Conservation (phyloP, 2,113 vertebrate genomes). For the Clupea harengus region DNA sequence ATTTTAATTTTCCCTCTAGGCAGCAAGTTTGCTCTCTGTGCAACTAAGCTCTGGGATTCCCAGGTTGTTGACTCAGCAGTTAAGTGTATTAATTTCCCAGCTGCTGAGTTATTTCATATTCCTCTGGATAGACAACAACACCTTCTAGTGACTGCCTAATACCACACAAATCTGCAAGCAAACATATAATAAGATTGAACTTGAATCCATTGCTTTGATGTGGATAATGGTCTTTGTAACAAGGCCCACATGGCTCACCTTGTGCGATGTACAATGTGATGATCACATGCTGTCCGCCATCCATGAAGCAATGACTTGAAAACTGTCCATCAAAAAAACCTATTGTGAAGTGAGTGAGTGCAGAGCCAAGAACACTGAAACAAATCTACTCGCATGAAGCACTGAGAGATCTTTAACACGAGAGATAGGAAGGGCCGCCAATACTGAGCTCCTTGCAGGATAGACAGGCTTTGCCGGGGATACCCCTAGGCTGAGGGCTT, state of each 20-base stretch:
- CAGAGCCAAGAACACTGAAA: conserved; percentile 52
- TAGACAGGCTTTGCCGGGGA: conserved; percentile 18
- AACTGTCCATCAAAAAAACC: background rate
- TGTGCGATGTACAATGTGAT: background rate
- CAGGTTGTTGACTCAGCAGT: conserved; percentile 67
- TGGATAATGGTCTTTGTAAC: conserved; percentile 35
- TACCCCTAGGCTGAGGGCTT: conserved; percentile 18
- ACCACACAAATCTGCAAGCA: conserved; percentile 57
- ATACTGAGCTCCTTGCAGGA: background rate
- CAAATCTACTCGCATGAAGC: conserved; percentile 52
- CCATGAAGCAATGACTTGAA: background rate
- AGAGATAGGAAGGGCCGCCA: conserved; percentile 30
- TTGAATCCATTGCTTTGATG: conserved; percentile 44
- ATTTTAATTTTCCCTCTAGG: conserved; percentile 61
- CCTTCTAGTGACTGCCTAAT: conserved; percentile 48
- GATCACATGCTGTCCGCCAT: background rate
- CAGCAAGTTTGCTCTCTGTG: conserved; percentile 49
- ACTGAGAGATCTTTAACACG: conserved; percentile 44
- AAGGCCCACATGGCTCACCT: background rate
- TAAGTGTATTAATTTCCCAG: conserved; percentile 59
- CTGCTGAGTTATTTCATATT: conserved; percentile 54
- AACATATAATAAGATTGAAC: conserved; percentile 53
- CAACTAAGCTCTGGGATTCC: conserved; percentile 53
- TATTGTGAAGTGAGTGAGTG: conserved; percentile 16
- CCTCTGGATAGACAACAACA: conserved; percentile 48